Evolutionary conservation across 2,113 vertebrate genomes (phyloP).

Genomic region (Callithrix jacchus): DNA sequence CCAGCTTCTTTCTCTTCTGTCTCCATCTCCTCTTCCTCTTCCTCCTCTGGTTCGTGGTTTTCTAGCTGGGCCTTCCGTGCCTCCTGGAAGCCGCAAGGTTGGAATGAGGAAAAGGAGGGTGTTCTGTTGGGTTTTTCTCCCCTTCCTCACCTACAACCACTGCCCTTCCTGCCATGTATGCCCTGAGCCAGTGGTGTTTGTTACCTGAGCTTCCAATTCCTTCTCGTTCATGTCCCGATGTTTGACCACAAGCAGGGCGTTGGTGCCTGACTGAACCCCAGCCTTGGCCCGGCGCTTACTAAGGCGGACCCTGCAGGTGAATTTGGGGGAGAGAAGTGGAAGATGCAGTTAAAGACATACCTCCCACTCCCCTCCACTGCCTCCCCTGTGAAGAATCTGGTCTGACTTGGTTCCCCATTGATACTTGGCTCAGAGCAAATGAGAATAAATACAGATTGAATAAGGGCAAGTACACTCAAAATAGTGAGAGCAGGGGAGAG

Average conservation of each 20-base stretch:
- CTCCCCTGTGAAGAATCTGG: background rate
- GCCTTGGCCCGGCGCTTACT: constrained; percentile 95
- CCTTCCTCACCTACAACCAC: background rate
- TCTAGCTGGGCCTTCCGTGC: constrained; percentile 95
- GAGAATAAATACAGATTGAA: background rate
- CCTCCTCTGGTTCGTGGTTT: constrained; percentile 96
- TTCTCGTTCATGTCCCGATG: constrained; percentile 98
- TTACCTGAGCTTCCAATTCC: constrained; percentile 94
- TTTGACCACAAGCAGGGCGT: constrained; percentile 94
- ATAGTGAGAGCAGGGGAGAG: background rate
- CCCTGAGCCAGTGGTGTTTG: background rate
- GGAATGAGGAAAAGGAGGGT: background rate
- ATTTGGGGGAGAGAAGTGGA: background rate
- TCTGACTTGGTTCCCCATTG: background rate
- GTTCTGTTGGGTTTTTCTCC: background rate
- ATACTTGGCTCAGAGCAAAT: background rate
- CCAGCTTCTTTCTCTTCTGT: constrained; percentile 85
- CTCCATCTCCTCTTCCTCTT: constrained; percentile 93
- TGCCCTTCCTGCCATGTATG: background rate
- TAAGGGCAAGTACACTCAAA: background rate
- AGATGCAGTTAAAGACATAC: background rate
- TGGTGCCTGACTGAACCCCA: constrained; percentile 93
- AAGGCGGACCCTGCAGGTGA: constrained; percentile 88
- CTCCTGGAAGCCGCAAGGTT: constrained; percentile 81
- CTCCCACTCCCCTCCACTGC: no score